A percentile compares a stretch with the other conserved stretches of the same genome.
Evolutionary conservation across 2,888 invertebrate species (phyloP).

Genomic region (Silvanus unidentatus): DNA sequence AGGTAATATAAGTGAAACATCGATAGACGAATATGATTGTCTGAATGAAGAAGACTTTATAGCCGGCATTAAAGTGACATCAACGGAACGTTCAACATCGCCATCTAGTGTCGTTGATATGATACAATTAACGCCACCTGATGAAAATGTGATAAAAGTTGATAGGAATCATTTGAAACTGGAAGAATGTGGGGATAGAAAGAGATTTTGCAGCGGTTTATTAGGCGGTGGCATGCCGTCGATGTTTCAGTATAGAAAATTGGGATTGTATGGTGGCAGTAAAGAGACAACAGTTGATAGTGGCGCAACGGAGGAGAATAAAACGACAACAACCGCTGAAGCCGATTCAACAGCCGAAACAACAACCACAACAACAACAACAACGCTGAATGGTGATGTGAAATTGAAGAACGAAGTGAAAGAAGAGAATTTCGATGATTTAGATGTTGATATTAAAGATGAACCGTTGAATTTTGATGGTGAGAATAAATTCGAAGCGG

Average conservation of each 20-base stretch:
- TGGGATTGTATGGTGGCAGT: conserved; percentile 41
- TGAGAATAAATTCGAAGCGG: conserved; percentile 17
- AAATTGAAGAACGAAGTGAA: conserved; percentile 14
- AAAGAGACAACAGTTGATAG: conserved; percentile 35
- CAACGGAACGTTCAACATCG: too few species aligned
- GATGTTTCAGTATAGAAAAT: conserved; percentile 27
- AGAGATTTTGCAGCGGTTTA: conserved; percentile 23
- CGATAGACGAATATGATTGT: too few species aligned
- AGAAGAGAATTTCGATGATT: conserved; percentile 10
- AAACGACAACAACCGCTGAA: conserved; percentile 27
- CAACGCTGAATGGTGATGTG: conserved; percentile 24
- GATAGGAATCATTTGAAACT: too few species aligned
- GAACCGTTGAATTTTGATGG: conserved; percentile 11
- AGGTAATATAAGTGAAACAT: too few species aligned
- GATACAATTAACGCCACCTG: too few species aligned
- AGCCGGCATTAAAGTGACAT: too few species aligned
- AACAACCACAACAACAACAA: too few species aligned
- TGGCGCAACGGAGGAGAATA: not conserved
- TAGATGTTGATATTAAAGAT: conserved; percentile 13
- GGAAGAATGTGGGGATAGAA: conserved; percentile 36
- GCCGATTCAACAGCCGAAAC: conserved; percentile 32
- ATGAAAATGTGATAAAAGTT: too few species aligned
- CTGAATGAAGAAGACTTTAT: too few species aligned
- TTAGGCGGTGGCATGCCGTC: conserved; percentile 25
- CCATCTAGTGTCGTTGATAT: too few species aligned